Base-by-base conservation (phyloP, 2,797 vertebrate species). In the Anguilla anguilla region DNA sequence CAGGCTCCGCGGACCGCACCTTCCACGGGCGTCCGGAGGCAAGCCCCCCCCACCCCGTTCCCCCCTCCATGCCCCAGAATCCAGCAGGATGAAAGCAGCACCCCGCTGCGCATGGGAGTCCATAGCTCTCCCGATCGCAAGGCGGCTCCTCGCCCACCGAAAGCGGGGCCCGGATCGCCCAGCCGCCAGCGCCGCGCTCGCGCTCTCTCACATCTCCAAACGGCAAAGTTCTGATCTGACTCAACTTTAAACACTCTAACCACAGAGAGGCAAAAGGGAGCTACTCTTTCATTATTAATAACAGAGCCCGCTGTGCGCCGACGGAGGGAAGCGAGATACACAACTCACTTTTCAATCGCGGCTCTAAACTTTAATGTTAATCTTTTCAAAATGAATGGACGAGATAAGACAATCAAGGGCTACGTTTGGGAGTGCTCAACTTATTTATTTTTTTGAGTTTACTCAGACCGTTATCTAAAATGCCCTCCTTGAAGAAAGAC, bases 161-260 rank as follows among this genome's bases (percentile, higher is more conserved):
- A 85, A 17, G 51, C 31, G 67, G 82, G 92, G 95, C 92, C 95
- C 86, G n/a, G 79, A 82, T 82, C 64, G 22, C 72, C 72, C 7
- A 55, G 0, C 86, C 89, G 0, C 86, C 89, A 92, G 94, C 95
- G 95, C 94, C 94, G 90, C 95, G 64, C 59, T 64, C 59, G 94
- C 87, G 67, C 83, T 85, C 85, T 96, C 95, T 96, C 95, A 96
- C 92, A 95, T 96, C 95, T 94, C 93, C 94, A 95, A 95, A 94
- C 92, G 89, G 90, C 91, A 86, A 91, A 94, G 93, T 94, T 94
- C 86, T 92, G 92, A 92, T 95, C 89, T 90, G 92, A 95, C 91
- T 95, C 94, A 92, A 94, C 94, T 93, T 87, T 94, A 95, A 95
- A 92, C 94, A 87, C 94, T 90, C 90, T 92, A 95, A 95, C 94